These are phyloP conservation scores for Threskiornis aethiopicus DNA, from an alignment of 2,797 vertebrate genomes.

Conservation along the genomic window DNA sequence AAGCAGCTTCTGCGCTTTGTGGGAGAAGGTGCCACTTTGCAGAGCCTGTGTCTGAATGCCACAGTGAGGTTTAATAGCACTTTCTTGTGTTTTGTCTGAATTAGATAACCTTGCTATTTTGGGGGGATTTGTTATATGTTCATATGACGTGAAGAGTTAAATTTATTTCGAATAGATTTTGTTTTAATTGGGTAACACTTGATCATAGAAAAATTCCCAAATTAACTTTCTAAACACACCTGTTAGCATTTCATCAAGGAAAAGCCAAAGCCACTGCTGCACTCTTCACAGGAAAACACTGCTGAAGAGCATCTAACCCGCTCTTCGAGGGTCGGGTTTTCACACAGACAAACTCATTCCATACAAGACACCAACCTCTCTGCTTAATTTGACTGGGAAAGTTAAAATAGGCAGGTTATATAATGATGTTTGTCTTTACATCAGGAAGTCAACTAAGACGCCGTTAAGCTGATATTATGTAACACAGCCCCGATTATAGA, in stretches of 20 bases:
- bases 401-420: slow-evolving; percentile 56
- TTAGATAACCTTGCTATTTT: neutral
- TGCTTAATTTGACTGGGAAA: slow-evolving; percentile 41
- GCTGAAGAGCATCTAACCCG: rapidly evolving
- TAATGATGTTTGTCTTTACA: slow-evolving; percentile 67
- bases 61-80: neutral
- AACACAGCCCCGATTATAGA: slow-evolving; percentile 37
- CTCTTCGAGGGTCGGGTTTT: neutral
- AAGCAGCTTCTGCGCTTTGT: neutral
- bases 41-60: neutral
- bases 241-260: neutral
- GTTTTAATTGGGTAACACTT: neutral
- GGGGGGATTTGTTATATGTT: neutral
- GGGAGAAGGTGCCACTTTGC: neutral
- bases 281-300: neutral
- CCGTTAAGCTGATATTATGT: slow-evolving; percentile 61
- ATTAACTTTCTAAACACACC: neutral
- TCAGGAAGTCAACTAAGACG: slow-evolving; percentile 61
- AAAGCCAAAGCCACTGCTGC: neutral
- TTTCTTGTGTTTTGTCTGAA: neutral
- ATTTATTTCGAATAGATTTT: neutral
- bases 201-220: neutral
- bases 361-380: neutral
- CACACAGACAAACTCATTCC: neutral
- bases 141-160: neutral